Evolutionary conservation across 2,797 vertebrate species (phyloP).

Genomic region (Microcaecilia unicolor): DNA sequence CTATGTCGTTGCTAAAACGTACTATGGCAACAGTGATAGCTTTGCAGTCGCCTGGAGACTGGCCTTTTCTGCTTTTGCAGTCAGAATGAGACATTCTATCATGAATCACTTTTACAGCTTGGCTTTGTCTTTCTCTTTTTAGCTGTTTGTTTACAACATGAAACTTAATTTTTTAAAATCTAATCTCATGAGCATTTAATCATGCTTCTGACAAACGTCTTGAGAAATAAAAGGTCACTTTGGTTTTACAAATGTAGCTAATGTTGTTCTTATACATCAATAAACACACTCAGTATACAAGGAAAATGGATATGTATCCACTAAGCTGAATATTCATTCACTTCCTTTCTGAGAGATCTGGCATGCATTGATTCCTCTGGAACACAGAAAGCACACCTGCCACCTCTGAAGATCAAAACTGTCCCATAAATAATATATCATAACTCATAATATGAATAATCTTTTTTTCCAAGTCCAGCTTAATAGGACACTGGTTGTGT

Average conservation of each 20-base stretch:
- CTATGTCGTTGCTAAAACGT: conserved; percentile 59
- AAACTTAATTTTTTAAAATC: not conserved
- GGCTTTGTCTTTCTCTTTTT: conserved; percentile 21
- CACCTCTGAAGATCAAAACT: no score
- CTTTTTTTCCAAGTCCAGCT: no score
- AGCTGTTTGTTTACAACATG: not conserved
- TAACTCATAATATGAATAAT: no score
- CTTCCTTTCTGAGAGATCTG: no score
- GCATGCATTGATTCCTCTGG: no score
- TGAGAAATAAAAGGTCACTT: not conserved
- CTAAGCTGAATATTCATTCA: no score
- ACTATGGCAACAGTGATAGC: conserved; percentile 61
- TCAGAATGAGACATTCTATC: conserved; percentile 3
- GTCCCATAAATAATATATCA: no score
- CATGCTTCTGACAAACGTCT: not conserved
- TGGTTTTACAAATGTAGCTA: not conserved
- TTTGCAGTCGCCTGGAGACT: conserved; percentile 69
- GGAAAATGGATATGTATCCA: no score
- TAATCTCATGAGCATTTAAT: not conserved
- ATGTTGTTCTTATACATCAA: no score
- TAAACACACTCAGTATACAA: no score
- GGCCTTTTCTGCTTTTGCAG: conserved; percentile 26
- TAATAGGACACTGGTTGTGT: no score
- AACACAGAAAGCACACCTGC: no score
- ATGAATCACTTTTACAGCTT: conserved; percentile 12